These are phyloP conservation scores for Temnothorax curvispinosus DNA, from an alignment of 1,140 invertebrate genomes.

Conservation along the genomic window DNA sequence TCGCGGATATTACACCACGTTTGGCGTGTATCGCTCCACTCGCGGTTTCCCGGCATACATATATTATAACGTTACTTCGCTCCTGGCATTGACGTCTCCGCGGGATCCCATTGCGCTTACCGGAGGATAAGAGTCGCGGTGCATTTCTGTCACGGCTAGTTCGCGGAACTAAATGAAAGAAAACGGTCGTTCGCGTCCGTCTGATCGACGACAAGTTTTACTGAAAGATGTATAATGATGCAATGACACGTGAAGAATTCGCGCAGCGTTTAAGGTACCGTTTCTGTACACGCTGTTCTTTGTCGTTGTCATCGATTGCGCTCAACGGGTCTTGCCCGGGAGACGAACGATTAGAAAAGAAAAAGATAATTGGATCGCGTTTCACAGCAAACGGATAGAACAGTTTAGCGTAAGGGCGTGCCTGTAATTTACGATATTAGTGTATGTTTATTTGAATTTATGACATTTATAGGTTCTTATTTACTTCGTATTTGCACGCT, in stretches of 20 bases:
- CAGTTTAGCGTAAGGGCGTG: neutral
- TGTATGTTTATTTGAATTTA: neutral
- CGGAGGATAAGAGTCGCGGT: conserved; percentile 38
- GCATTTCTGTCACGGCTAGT: conserved; percentile 49
- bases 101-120: conserved; percentile 43
- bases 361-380: conserved; percentile 10
- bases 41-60: conserved; percentile 4
- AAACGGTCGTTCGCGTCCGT: conserved; percentile 43
- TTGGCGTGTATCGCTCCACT: conserved; percentile 35
- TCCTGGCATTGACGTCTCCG: conserved; percentile 53
- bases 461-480: neutral
- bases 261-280: conserved; percentile 44
- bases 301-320: conserved; percentile 44
- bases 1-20: conserved; percentile 12
- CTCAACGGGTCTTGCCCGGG: conserved; percentile 1
- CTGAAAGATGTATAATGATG: conserved; percentile 66
- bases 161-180: conserved; percentile 65
- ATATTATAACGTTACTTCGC: conserved; percentile 33
- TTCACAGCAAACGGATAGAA: neutral
- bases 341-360: conserved; percentile 25
- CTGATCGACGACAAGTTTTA: conserved; percentile 40
- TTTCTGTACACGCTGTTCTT: conserved; percentile 52
- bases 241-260: conserved; percentile 72
- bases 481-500: neutral
- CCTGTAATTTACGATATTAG: neutral